Base-by-base conservation (phyloP, 2,888 invertebrate species). In the Drosophila meridionalis region DNA sequence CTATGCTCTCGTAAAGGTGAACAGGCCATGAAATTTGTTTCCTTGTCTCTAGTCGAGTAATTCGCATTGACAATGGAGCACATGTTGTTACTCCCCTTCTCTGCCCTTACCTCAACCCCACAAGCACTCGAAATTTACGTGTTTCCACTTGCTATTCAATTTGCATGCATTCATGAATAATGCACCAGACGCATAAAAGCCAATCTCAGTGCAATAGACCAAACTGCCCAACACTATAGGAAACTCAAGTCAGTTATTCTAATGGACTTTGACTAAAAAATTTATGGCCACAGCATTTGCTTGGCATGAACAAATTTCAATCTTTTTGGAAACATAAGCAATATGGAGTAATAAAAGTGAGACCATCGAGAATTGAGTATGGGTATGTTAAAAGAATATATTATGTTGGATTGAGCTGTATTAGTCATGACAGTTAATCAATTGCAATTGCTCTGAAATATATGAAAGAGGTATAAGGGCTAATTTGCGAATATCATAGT, bases 91-190 rank as follows among this genome's bases (percentile, higher is more conserved):
- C 14, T 20, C n/a, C 40, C 26, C 7, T 9, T 6, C 11, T 9
- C 11, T 1, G 2, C 34, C 11, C 7, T 2, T n/a, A 0, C 36
- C 2, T 8, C n/a, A 4, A 0, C 4, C 38, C 3, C 14, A 1
- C 36, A n/a, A 52, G 53, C 45, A 32, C 45, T 36, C 8, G 36
- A 63, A 79, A 70, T 73, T 60, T 78, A 82, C 73, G 77, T 75
- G 73, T 87, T 52, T 84, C 85, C 80, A 77, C 83, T 87, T 87
- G 68, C 67, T 87, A 91, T 91, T 91, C 91, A 90, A 91, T 90
- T 91, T 91, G 91, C 91, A 91, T 90, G 85, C 87, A 91, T 72
- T 86, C 87, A 91, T 91, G 87, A 90, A 91, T 90, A 90, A 90
- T 90, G 84, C 84, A 91, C 60, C 70, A 47, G 59, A 58, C 78